phyloP scores from a whole-genome alignment of 1,140 invertebrate genomes.

The Conus ventricosus region DNA sequence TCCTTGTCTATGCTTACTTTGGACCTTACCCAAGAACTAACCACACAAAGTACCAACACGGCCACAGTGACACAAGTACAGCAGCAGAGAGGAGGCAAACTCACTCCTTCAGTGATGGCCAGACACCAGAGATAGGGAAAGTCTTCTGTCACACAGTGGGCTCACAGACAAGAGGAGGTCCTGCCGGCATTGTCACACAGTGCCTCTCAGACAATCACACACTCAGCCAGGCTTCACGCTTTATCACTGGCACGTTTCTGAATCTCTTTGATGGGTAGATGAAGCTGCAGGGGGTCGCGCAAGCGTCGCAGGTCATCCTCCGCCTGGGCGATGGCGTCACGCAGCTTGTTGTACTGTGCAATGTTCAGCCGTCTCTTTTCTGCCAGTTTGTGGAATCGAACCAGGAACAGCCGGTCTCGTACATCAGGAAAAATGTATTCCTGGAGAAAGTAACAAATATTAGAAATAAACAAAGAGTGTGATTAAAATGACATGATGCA shows the following conservation, averaged over 20 bases:
- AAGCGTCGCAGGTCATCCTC: slow-evolving; percentile 87
- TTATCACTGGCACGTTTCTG: slow-evolving; percentile 39
- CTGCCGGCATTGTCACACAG: no score
- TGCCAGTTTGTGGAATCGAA: slow-evolving; percentile 91
- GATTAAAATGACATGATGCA: no score
- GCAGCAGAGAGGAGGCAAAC: no score
- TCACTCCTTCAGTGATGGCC: no score
- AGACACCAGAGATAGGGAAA: no score
- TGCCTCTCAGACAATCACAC: background rate
- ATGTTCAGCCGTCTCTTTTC: slow-evolving; percentile 90
- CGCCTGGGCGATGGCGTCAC: slow-evolving; percentile 83
- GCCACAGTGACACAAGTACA: no score
- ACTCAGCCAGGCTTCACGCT: background rate
- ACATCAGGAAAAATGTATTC: slow-evolving; percentile 95
- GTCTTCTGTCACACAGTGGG: no score
- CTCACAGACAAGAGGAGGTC: no score
- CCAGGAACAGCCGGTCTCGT: slow-evolving; percentile 89
- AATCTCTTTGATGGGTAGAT: slow-evolving; percentile 77
- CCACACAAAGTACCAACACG: no score
- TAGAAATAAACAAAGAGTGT: background rate
- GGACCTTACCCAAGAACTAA: no score
- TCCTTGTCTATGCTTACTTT: no score
- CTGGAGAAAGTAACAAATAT: slow-evolving; percentile 77
- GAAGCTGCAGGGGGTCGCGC: slow-evolving; percentile 86
- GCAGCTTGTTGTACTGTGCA: slow-evolving; percentile 82